Evolutionary conservation across 2,888 invertebrate genomes (phyloP).

Genomic region (Metalampra italica): DNA sequence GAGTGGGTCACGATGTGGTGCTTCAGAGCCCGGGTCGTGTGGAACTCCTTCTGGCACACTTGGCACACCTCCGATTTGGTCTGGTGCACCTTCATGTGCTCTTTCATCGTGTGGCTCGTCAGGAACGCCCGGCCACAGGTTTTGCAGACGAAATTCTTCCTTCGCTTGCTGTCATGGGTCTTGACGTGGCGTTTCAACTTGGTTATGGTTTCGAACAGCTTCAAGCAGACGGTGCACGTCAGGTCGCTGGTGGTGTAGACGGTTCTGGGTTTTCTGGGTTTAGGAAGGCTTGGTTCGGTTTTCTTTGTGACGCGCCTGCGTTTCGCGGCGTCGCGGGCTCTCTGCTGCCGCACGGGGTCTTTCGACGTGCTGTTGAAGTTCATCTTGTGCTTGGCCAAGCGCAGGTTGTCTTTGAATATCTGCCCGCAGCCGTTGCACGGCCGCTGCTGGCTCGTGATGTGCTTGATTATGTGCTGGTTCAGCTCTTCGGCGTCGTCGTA

Average conservation of each 20-base stretch:
- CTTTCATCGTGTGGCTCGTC: constrained; percentile 10
- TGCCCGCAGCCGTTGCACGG: constrained; percentile 18
- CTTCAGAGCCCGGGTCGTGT: constrained; percentile 21
- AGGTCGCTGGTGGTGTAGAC: constrained; percentile 49
- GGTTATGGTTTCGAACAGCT: constrained; percentile 12
- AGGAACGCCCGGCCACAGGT: constrained; percentile 20
- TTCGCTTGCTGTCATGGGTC: constrained; percentile 24
- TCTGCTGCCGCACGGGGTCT: constrained; percentile 24
- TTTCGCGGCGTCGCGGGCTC: constrained; percentile 21
- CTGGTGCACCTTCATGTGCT: constrained; percentile 15
- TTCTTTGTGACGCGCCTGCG: constrained; percentile 42
- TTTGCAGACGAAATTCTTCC: constrained; percentile 16
- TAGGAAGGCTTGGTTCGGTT: constrained; percentile 25
- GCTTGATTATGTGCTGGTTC: constrained; percentile 11
- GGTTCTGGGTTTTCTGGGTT: constrained; percentile 40
- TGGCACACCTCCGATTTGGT: constrained; percentile 25
- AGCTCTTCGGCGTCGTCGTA: constrained; percentile 6
- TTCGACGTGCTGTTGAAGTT: constrained; percentile 33
- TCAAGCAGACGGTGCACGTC: constrained; percentile 53
- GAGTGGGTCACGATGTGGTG: constrained; percentile 27
- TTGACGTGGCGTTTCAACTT: constrained; percentile 10
- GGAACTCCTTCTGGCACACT: constrained; percentile 36
- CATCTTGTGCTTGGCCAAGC: constrained; percentile 11
- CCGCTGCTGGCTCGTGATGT: constrained; percentile 1
- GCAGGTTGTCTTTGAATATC: constrained; percentile 7